phyloP scores from a whole-genome alignment of 2,797 vertebrate genomes.

The Schizopygopsis pylzovi region DNA sequence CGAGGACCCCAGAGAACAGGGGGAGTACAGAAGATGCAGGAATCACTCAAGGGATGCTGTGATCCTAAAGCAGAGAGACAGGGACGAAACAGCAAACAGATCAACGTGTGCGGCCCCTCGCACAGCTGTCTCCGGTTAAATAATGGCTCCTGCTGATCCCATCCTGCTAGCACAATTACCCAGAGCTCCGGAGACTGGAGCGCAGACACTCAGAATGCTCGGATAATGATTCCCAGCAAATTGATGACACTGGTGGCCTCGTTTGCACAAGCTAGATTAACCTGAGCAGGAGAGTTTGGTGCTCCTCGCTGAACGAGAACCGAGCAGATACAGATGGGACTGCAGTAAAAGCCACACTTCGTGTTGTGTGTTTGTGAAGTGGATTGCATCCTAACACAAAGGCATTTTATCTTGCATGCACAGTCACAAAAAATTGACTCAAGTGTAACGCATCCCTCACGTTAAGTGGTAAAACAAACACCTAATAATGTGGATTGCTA shows the following conservation, averaged over 20 bases:
- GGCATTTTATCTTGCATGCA: conserved; percentile 22
- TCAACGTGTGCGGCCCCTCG: conserved; percentile 60
- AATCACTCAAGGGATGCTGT: conserved; percentile 47
- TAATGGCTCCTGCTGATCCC: conserved; percentile 70
- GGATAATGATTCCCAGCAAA: conserved; percentile 74
- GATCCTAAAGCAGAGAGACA: conserved; percentile 65
- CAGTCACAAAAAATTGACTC: conserved; percentile 7
- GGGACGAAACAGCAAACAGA: conserved; percentile 65
- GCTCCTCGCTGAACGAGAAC: conserved; percentile 49
- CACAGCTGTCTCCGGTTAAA: conserved; percentile 67
- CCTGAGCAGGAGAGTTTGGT: conserved; percentile 54
- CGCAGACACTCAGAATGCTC: conserved; percentile 70
- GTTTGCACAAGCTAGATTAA: conserved; percentile 65
- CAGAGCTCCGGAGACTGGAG: conserved; percentile 64
- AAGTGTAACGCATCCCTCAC: conserved; percentile 14
- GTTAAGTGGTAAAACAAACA: conserved; percentile 4
- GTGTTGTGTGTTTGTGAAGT: conserved; percentile 8
- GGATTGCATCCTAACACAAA: conserved; percentile 9
- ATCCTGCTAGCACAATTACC: conserved; percentile 70
- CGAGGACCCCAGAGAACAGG: conserved; percentile 21
- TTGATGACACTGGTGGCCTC: conserved; percentile 72
- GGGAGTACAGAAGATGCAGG: conserved; percentile 40
- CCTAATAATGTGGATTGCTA: neutral
- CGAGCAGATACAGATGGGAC: conserved; percentile 61
- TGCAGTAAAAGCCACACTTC: conserved; percentile 26